Base-by-base conservation (phyloP, 2,888 invertebrate genomes). In the Pterostichus niger region DNA sequence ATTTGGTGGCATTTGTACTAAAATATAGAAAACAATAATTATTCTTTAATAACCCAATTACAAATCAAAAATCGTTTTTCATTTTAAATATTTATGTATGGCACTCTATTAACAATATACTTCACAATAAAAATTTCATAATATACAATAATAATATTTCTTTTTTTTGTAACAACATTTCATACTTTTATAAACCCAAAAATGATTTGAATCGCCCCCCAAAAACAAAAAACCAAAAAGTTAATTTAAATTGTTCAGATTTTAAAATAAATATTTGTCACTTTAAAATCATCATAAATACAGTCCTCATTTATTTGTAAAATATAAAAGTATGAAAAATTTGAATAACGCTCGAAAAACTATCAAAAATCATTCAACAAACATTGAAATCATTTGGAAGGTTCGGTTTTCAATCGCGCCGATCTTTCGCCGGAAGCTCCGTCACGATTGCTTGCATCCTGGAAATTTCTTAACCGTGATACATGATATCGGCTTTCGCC, bases 391-490 rank as follows among this genome's bases (percentile, higher is more conserved):
- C 24, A 2, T 24, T 24, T 3, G 24, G 24, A 24, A 24, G 3
- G 24, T 24, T 24, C 3, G 24, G 1, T 24, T 24, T 24, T 24
- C 24, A 24, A 24, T 24, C 24, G 24, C 24, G 24, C 3, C 3
- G 2, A 2, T 24, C 3, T 24, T 3, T 2, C 24, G 24, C 1
- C 2, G 24, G 3, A 24, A 24, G 3, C 24, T 24, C 24, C 24
- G 13, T 93, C 93, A 93, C 90, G 93, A 93, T 86, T 93, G 92
- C 86, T 92, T 93, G 87, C 93, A 93, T 9, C 92, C 92, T 54
- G 93, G 91, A 86, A 93, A 91, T 88, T 92, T 92, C 87, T 92
- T 92, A 80, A 92, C 91, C 82, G 91, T 91, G 86, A 93, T 91
- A 87, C 93, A 93, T 15, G 92, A 92, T 84, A 92, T 92, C 24